These are phyloP conservation scores for Andrena flavipes DNA, from an alignment of 2,888 invertebrate species.

Conservation along the genomic window DNA sequence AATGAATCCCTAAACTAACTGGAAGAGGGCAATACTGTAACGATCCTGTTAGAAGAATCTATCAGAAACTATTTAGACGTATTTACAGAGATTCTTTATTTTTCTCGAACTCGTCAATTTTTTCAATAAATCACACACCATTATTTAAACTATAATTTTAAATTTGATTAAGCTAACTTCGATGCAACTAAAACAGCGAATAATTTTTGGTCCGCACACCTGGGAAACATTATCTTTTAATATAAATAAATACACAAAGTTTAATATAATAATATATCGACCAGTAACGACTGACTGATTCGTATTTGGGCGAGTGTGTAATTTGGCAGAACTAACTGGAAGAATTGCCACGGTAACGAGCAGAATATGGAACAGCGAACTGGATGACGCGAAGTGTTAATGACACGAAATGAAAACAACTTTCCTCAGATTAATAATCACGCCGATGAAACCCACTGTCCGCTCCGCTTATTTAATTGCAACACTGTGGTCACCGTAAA, in stretches of 20 bases:
- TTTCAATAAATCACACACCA: no score
- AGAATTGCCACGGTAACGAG: conserved; percentile 58
- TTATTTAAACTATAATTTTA: no score
- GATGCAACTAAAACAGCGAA: no score
- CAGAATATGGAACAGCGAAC: conserved; percentile 38
- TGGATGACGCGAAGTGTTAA: conserved; percentile 59
- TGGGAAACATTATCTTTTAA: no score
- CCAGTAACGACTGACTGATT: not conserved
- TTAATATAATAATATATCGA: not conserved
- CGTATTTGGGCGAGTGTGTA: conserved; percentile 35
- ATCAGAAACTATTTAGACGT: no score
- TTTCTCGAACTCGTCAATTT: no score
- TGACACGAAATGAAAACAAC: conserved; percentile 62
- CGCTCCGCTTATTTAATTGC: conserved; percentile 60
- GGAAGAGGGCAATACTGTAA: no score
- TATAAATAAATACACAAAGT: not conserved
- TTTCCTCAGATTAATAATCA: conserved; percentile 58
- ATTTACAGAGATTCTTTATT: no score
- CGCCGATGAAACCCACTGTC: conserved; percentile 34
- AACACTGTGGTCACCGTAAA: conserved; percentile 32
- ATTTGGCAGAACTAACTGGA: conserved; percentile 66
- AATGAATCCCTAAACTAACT: no score
- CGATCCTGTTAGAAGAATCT: no score
- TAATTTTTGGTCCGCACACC: no score
- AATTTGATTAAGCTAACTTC: no score